Percentiles rank a stretch among this genome's conserved stretches.
phyloP scores from a whole-genome alignment of 2,797 vertebrate genomes.

The Heliangelus exortis region DNA sequence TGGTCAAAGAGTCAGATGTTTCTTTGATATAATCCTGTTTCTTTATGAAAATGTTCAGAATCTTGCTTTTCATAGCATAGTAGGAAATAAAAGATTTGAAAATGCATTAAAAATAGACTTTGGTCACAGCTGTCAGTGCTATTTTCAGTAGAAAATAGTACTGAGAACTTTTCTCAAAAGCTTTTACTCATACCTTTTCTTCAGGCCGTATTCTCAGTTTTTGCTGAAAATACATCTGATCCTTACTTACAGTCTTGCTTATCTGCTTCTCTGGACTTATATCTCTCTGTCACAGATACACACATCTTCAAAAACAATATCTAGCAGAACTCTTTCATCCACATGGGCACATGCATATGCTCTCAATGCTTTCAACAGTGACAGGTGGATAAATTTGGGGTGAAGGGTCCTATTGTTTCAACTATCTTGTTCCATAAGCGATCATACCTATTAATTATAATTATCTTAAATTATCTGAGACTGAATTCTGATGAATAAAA shows the following conservation, averaged over 20 bases:
- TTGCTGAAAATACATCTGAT: background rate
- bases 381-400: background rate
- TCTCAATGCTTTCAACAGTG: background rate
- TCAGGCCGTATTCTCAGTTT: background rate
- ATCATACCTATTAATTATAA: rapidly evolving
- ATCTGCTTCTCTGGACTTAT: background rate
- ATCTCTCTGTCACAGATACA: background rate
- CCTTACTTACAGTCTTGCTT: background rate
- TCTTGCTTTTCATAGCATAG: background rate
- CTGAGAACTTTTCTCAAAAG: background rate
- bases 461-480: background rate
- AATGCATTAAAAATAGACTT: background rate
- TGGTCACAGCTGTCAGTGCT: background rate
- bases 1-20: background rate
- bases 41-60: background rate
- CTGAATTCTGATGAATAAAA: background rate
- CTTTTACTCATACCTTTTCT: background rate
- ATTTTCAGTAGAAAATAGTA: background rate
- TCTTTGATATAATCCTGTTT: background rate
- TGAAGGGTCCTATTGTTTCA: background rate
- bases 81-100: background rate
- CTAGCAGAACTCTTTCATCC: background rate
- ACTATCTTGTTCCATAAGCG: background rate
- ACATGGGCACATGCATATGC: background rate
- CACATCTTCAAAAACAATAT: background rate